Base-by-base conservation (phyloP, 1,140 invertebrate species). In the Cylas formicarius region DNA sequence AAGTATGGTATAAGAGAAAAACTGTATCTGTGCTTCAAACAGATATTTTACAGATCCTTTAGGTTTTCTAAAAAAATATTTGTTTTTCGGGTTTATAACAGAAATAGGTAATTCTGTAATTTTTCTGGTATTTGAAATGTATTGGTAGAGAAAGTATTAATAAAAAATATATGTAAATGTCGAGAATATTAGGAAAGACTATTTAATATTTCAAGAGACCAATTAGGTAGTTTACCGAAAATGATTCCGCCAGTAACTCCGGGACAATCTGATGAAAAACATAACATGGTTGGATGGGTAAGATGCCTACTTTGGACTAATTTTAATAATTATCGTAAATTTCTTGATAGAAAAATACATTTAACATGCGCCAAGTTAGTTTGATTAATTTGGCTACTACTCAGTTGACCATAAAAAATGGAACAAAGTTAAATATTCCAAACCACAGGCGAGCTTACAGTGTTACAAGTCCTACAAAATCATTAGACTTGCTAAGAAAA, bases 401-500 rank as follows among this genome's bases (percentile, higher is more conserved):
- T 64, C 71, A 74, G 42, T 53, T 75, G 14, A 52, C 56, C 21
- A 44, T 52, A 24, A 64, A 65, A 48, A 75, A 75, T 56, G 60
- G 75, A 2, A 71, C 69, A 10, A 67, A 72, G 51, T 44, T 70
- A 63, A 17, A 69, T 66, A 59, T 73, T 65, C 56, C 62, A 62
- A 56, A 53, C 48, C 55, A 52, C 37, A 45, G 56, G 42, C 55
- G 47, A 53, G 67, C 73, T 4, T 60, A 50, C 42, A 59, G 60
- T 42, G 48, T 61, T 24, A 62, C 57, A 10, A 80, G 75, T 62
- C 72, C 82, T 13, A 73, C 78, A 32, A 86, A 84, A 65, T 83
- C 81, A 5, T 63, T 87, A 26, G 82, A 86, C 60, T 69, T 86
- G 33, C 56, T 88, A 14, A 60, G 84, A 39, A 80, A 82, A 61